A percentile compares a stretch with the other conserved stretches of the same genome.
Conservation (phyloP, 2,797 vertebrate species). For the Silurus aristotelis region DNA sequence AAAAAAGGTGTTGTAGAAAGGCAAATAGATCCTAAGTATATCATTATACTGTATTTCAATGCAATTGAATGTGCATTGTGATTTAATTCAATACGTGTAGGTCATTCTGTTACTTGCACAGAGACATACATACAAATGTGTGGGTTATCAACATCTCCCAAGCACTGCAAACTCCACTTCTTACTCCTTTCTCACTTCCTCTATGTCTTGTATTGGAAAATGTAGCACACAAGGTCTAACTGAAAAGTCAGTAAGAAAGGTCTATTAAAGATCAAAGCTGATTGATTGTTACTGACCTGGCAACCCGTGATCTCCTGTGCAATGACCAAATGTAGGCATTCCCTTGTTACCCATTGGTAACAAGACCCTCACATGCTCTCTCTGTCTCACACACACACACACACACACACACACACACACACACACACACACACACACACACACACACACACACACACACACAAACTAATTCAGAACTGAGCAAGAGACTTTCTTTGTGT, state of each 20-base stretch:
- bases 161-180: neutral
- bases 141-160: neutral
- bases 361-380: constrained; percentile 28
- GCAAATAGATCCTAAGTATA: neutral
- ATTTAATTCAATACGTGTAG: neutral
- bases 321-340: constrained; percentile 54
- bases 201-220: constrained; percentile 60
- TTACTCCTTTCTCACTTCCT: constrained; percentile 19
- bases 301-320: constrained; percentile 59
- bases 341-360: constrained; percentile 57
- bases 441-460: no score
- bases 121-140: neutral
- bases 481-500: neutral
- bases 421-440: constrained; percentile 10
- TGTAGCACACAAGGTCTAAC: constrained; percentile 57
- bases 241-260: constrained; percentile 56
- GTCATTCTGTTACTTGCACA: neutral
- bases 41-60: neutral
- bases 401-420: neutral
- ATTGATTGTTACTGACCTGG: constrained; percentile 64
- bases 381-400: neutral
- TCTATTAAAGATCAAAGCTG: constrained; percentile 65
- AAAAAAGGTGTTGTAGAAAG: neutral
- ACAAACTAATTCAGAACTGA: constrained; percentile 7
- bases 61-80: neutral